Conservation (phyloP, 53 echinoderm and acorn worm genomes). For the Paracentrotus lividus region DNA sequence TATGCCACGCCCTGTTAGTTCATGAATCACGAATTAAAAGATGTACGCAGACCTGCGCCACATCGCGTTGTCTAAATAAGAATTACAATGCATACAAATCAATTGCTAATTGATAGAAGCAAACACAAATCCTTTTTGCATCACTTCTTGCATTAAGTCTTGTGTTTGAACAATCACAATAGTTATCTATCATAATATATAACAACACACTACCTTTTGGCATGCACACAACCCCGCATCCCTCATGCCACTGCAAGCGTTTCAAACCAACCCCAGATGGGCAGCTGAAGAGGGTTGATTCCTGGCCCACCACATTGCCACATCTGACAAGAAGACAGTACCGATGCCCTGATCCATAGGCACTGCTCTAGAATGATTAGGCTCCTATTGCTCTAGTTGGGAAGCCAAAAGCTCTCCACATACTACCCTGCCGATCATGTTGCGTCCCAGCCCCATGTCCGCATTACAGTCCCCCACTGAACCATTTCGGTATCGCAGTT, state of each 20-base stretch:
- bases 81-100: too few species aligned
- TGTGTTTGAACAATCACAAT: too few species aligned
- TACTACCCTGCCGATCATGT: slow-evolving; percentile 28
- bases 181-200: too few species aligned
- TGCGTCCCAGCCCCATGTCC: slow-evolving; percentile 25
- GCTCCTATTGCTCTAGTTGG: neutral
- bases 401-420: slow-evolving; percentile 39
- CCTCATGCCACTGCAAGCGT: slow-evolving; percentile 16
- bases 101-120: too few species aligned
- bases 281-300: slow-evolving; percentile 30
- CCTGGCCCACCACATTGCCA: neutral
- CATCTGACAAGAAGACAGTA: slow-evolving; percentile 21
- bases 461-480: slow-evolving; percentile 49
- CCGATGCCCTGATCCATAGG: slow-evolving; percentile 43
- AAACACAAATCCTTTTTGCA: too few species aligned
- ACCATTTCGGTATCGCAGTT: slow-evolving; percentile 42
- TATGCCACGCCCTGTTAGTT: too few species aligned
- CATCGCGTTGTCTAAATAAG: too few species aligned
- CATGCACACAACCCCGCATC: slow-evolving; percentile 40
- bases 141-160: too few species aligned
- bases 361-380: neutral
- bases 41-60: too few species aligned
- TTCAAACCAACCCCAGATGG: slow-evolving; percentile 14
- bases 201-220: slow-evolving; percentile 47
- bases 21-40: too few species aligned